Percentiles rank a stretch among this genome's conserved stretches.
These are phyloP conservation scores for Pampus argenteus DNA, from an alignment of 2,797 vertebrate species.

Conservation along the genomic window DNA sequence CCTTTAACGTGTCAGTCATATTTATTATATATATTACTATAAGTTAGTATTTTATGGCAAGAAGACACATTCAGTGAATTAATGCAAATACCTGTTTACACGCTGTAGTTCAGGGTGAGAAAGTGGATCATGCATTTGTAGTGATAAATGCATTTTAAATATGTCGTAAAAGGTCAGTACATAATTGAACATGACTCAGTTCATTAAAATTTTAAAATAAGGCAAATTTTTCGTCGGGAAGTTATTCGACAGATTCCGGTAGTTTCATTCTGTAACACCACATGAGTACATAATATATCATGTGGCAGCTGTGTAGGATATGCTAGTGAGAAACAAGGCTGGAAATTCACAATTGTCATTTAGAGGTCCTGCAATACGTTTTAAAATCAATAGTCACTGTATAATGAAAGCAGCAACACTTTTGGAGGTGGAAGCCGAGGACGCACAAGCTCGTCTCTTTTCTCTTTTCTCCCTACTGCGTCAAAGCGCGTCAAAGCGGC, in stretches of 20 bases:
- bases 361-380: neutral
- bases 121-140: neutral
- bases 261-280: neutral
- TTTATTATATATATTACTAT: neutral
- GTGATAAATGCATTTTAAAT: constrained; percentile 2
- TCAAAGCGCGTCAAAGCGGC: constrained; percentile 53
- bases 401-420: neutral
- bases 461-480: constrained; percentile 42
- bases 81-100: constrained; percentile 26
- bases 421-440: constrained; percentile 13
- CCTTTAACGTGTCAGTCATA: neutral
- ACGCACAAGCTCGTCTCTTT: constrained; percentile 11
- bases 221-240: neutral
- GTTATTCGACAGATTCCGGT: neutral
- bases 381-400: constrained; percentile 17
- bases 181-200: constrained; percentile 1
- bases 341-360: neutral
- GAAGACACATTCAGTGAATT: neutral
- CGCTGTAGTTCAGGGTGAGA: neutral
- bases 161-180: neutral
- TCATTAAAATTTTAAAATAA: neutral
- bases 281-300: neutral
- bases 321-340: neutral
- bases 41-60: neutral
- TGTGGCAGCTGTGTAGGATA: neutral